Evolutionary conservation across 2,113 vertebrate species (phyloP), one percentile per base, ranked within the genome.

Genomic region (Mirounga angustirostris): DNA sequence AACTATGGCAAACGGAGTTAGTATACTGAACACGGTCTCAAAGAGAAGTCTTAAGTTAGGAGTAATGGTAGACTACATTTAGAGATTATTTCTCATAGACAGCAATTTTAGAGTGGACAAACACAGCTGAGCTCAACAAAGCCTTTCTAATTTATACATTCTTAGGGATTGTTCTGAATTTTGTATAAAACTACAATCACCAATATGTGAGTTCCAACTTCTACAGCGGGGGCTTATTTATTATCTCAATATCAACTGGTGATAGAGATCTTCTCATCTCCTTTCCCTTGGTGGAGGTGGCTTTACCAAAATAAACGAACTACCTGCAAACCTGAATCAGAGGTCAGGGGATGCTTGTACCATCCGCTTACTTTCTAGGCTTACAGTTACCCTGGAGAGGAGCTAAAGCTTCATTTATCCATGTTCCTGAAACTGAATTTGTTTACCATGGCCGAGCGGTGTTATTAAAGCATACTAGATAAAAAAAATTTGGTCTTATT

Each of bases 361-460:
- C 58, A 93, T 26, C 26, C 13, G 65, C 22, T 96, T 88, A 92
- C 54, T 95, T 97, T 97, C 46, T 61, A 79, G 58, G 63, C 40
- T 96, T 84, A 81, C 3, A 71, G 5, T 67, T 92, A 90, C 9
- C 19, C 43, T 81, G 9, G 36, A 97, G 46, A 97, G 1, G 7
- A 56, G 5, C 22, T 89, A 90, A 76, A 4, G 21, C 12, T 94
- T 96, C 79, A 76, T 84, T 89, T 90, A 59, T 94, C 43, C 40
- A 89, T 88, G 33, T 85, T 85, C 33, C n/a, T 94, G 21, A 93
- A 97, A 92, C 30, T 16, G 67, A 46, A 81, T 96, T 94, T 71
- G 52, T 67, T 91, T 73, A 85, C 83, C 43, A 82, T 36, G 33
- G 73, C 30, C 58, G n/a, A 91, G 12, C 84, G 33, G 13, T n/a